phyloP scores from a whole-genome alignment of 2,888 invertebrate genomes.

The Lepidonotus clava region DNA sequence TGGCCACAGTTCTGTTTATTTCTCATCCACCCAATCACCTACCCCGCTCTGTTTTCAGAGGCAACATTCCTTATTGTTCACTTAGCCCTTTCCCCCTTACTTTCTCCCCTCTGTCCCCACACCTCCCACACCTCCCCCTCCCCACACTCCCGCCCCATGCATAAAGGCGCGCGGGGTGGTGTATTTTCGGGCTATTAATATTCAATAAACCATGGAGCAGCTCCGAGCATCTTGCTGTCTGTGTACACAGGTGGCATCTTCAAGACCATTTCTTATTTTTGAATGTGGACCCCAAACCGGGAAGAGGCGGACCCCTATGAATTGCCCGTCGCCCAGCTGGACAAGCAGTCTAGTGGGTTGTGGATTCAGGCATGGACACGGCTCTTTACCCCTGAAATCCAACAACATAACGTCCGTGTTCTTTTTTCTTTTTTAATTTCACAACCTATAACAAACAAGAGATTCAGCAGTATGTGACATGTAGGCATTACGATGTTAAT shows the following conservation, averaged over 20 bases:
- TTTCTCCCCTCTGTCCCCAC: background rate
- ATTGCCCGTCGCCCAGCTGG: background rate
- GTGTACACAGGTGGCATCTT: slow-evolving; percentile 1
- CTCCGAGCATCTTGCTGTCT: background rate
- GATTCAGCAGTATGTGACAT: too few species aligned
- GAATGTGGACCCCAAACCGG: background rate
- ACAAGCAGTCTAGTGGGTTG: background rate
- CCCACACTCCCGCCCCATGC: background rate
- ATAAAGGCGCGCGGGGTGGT: background rate
- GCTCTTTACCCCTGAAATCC: too few species aligned
- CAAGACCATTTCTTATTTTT: background rate
- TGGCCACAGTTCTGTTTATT: slow-evolving; percentile 42
- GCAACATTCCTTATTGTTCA: slow-evolving; percentile 47
- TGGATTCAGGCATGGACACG: too few species aligned
- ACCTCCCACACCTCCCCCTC: background rate
- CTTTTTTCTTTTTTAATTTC: too few species aligned
- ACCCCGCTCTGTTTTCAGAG: slow-evolving; percentile 35
- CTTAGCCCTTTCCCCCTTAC: background rate
- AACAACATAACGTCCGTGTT: too few species aligned
- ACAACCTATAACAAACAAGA: too few species aligned
- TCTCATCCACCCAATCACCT: background rate
- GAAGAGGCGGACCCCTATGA: background rate
- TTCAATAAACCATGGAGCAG: background rate
- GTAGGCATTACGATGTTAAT: too few species aligned
- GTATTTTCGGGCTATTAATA: slow-evolving; percentile 23